phyloP scores from a whole-genome alignment of 2,888 invertebrate species.

The Polietes domitor region DNA sequence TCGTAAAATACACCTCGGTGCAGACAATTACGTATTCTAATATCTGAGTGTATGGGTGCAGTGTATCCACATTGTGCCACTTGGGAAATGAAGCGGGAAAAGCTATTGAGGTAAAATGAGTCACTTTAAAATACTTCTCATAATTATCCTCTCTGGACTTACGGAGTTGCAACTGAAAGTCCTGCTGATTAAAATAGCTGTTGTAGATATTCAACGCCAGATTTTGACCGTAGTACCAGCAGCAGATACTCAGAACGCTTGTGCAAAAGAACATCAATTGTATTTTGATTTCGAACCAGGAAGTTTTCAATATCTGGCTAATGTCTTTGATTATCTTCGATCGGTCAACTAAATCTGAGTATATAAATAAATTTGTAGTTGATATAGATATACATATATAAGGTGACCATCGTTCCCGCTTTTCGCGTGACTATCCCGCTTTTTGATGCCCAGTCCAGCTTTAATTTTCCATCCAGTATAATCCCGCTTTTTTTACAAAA shows the following conservation, averaged over 20 bases:
- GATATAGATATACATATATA: not conserved
- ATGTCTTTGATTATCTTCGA: conserved; percentile 39
- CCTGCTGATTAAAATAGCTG: conserved; percentile 23
- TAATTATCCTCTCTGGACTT: not conserved
- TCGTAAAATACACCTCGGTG: conserved; percentile 33
- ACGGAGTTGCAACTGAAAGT: conserved; percentile 49
- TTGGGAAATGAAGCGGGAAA: conserved; percentile 47
- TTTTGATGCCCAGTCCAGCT: no score
- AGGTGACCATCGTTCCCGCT: no score
- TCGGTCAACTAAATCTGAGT: not conserved
- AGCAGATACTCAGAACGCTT: not conserved
- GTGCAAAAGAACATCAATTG: conserved; percentile 37
- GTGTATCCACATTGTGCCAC: conserved; percentile 41
- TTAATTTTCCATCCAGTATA: no score
- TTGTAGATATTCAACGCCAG: conserved; percentile 38
- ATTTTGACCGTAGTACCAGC: conserved; percentile 41
- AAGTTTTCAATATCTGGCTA: conserved; percentile 35
- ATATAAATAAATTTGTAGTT: not conserved
- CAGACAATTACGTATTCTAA: conserved; percentile 45
- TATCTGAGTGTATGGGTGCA: conserved; percentile 41
- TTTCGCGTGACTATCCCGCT: no score
- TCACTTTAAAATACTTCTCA: not conserved
- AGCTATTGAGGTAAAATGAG: conserved; percentile 5
- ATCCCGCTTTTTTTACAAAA: no score
- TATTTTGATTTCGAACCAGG: conserved; percentile 52